Evolutionary conservation across 2,797 vertebrate genomes (phyloP).

Genomic region (Acrocephalus scirpaceus): DNA sequence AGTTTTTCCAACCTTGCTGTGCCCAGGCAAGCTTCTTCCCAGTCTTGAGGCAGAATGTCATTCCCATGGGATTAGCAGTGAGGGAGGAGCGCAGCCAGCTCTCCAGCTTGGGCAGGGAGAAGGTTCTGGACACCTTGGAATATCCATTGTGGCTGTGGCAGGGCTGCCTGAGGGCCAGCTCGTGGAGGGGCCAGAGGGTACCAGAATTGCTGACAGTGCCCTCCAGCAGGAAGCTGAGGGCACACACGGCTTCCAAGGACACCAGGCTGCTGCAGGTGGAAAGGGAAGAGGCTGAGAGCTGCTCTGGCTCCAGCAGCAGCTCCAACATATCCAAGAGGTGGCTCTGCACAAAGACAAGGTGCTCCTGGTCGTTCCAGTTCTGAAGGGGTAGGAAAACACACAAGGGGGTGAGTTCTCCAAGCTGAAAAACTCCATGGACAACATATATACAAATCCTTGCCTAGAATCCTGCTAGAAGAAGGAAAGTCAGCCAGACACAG

Average conservation of each 20-base stretch:
- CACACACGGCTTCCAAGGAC: slow-evolving; percentile 81
- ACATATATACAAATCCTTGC: rapidly evolving
- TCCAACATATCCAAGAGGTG: slow-evolving; percentile 89
- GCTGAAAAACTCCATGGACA: not conserved
- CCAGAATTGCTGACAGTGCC: slow-evolving; percentile 76
- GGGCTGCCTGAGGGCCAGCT: slow-evolving; percentile 83
- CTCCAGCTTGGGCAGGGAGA: slow-evolving; percentile 85
- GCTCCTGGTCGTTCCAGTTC: slow-evolving; percentile 96
- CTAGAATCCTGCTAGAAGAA: not conserved
- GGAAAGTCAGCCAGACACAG: rapidly evolving
- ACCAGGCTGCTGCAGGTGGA: slow-evolving; percentile 78
- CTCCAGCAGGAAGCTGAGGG: slow-evolving; percentile 89
- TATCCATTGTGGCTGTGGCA: slow-evolving; percentile 84
- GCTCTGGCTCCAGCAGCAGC: slow-evolving; percentile 88
- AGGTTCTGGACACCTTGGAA: slow-evolving; percentile 79
- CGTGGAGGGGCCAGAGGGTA: slow-evolving; percentile 81
- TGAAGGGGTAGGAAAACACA: slow-evolving; percentile 57
- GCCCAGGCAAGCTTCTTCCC: slow-evolving; percentile 94
- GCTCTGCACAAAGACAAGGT: slow-evolving; percentile 86
- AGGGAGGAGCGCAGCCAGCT: slow-evolving; percentile 84
- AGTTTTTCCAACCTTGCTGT: slow-evolving; percentile 80
- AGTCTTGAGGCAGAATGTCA: slow-evolving; percentile 85
- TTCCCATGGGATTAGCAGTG: slow-evolving; percentile 87
- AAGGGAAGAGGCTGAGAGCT: slow-evolving; percentile 81
- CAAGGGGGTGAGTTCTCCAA: not conserved